A percentile compares a stretch with the other conserved stretches of the same genome.
Evolutionary conservation across 35 echinoderm and acorn worm genomes (phyloP).

Genomic region (Lytechinus variegatus): DNA sequence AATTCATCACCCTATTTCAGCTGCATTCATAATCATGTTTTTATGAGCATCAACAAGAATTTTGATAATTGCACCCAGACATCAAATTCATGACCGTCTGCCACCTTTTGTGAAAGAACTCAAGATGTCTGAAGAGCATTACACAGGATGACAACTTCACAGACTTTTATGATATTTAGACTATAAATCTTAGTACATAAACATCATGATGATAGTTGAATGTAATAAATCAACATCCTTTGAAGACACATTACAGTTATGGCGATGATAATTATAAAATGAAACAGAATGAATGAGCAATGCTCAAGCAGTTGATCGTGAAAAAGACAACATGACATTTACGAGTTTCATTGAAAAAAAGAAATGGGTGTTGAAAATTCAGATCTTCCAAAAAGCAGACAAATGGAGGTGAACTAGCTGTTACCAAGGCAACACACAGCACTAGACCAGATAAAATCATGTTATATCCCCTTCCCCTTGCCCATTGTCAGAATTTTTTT

Average conservation of each 20-base stretch:
- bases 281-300: background rate
- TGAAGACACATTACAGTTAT: background rate
- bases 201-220: background rate
- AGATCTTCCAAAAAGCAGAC: no score
- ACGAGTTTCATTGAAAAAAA: background rate
- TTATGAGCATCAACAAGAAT: background rate
- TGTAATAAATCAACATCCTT: background rate
- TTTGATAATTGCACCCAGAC: background rate
- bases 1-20: background rate
- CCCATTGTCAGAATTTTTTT: no score
- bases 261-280: background rate
- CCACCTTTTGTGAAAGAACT: background rate
- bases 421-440: no score
- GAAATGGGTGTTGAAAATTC: background rate
- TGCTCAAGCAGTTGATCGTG: background rate
- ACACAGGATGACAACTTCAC: background rate
- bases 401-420: no score
- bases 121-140: background rate
- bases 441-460: no score
- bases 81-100: background rate
- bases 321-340: background rate
- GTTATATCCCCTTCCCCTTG: no score
- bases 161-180: background rate
- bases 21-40: background rate
- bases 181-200: background rate